phyloP scores from a whole-genome alignment of 1,140 invertebrate genomes.

The Pachyrhynchus sulphureomaculatus region DNA sequence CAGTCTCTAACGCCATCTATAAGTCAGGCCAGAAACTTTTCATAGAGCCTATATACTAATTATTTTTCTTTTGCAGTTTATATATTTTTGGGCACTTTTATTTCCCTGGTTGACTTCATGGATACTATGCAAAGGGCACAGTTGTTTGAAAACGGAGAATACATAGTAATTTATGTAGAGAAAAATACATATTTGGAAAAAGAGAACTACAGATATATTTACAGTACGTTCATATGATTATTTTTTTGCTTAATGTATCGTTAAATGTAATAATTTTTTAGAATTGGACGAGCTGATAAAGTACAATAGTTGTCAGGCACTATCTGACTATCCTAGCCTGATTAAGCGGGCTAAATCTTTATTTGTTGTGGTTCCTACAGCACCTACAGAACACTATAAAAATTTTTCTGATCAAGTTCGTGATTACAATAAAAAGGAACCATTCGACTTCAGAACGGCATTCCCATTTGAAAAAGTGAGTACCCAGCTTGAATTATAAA shows the following conservation, averaged over 20 bases:
- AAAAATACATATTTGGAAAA: constrained; percentile 79
- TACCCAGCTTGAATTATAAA: no score
- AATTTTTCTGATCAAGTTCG: constrained; percentile 76
- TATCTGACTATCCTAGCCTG: constrained; percentile 58
- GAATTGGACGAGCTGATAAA: constrained; percentile 59
- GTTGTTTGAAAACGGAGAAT: constrained; percentile 87
- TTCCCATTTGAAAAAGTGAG: constrained; percentile 44
- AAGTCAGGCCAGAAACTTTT: no score
- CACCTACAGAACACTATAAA: constrained; percentile 72
- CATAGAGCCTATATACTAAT: no score
- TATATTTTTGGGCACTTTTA: constrained; percentile 82
- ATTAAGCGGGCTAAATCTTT: constrained; percentile 74
- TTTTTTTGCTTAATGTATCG: neutral
- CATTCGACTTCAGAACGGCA: constrained; percentile 68
- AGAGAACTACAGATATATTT: constrained; percentile 83
- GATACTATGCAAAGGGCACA: constrained; percentile 82
- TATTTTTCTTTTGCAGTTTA: constrained; percentile 74
- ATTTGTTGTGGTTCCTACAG: constrained; percentile 81
- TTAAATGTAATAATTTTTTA: constrained; percentile 23
- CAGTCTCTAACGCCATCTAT: no score
- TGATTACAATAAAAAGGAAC: constrained; percentile 70
- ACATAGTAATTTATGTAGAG: constrained; percentile 93
- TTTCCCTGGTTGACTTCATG: constrained; percentile 86
- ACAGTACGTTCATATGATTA: constrained; percentile 68
- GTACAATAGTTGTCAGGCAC: constrained; percentile 62